These are phyloP conservation scores for Leguminivora glycinivorella DNA, from an alignment of 1,140 invertebrate species.

Conservation along the genomic window DNA sequence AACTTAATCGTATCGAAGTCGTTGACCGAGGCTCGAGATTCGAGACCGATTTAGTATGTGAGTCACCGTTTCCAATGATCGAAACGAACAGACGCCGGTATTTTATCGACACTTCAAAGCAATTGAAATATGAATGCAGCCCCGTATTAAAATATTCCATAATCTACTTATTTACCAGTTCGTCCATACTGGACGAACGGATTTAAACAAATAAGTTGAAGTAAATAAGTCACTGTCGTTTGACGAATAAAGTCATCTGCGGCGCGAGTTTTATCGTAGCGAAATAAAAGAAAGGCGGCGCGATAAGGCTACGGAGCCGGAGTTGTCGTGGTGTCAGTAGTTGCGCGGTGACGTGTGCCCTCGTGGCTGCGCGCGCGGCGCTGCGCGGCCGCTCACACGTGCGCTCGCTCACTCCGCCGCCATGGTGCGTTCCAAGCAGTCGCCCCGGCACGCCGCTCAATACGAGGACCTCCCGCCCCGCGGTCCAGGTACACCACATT, in stretches of 20 bases:
- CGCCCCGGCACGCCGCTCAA: constrained; percentile 65
- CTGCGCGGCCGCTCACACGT: constrained; percentile 29
- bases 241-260: not conserved
- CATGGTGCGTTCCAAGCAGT: constrained; percentile 71
- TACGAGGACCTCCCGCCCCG: constrained; percentile 65
- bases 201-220: not conserved
- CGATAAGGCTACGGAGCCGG: constrained; percentile 45
- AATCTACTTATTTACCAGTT: not conserved
- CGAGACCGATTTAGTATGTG: constrained; percentile 14
- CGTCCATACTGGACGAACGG: not conserved
- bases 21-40: constrained; percentile 25
- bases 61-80: constrained; percentile 16
- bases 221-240: not conserved
- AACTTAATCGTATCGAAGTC: constrained; percentile 19
- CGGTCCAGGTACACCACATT: constrained; percentile 64
- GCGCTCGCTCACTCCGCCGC: constrained; percentile 59
- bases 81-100: not conserved
- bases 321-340: constrained; percentile 33
- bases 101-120: constrained; percentile 23
- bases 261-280: not conserved
- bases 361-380: constrained; percentile 32
- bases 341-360: constrained; percentile 32
- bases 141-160: not conserved
- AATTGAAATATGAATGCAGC: not conserved
- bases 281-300: constrained; percentile 44